Base-by-base conservation (phyloP, 2,797 vertebrate species). In the Otus scops region DNA sequence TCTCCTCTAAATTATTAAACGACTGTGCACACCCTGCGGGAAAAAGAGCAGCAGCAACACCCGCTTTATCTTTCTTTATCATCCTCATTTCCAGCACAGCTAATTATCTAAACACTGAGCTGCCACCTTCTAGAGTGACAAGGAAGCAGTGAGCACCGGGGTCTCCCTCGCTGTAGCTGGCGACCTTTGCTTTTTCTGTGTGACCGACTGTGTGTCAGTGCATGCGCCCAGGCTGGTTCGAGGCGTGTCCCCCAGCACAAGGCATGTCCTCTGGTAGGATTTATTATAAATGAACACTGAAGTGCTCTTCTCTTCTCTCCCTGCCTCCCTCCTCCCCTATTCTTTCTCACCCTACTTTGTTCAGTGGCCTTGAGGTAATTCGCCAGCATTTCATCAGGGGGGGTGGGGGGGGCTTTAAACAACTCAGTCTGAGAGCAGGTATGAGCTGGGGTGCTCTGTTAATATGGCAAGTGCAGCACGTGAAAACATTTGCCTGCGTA, bases 1-100 rank as follows among this genome's bases (percentile, higher is more conserved):
- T n/a, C 87, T 88, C 81, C 88, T 92, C 81, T 96, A 34, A 92
- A 92, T 97, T 95, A 97, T 95, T 96, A 81, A 97, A 70, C 89
- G 80, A 48, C 83, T 43, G 18, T 84, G 91, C 84, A 43, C 73
- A 19, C 80, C 95, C 95, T 93, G 92, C 17, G 5, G 93, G 94
- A 75, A 23, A 10, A 69, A 13, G 82, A 93, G 80, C 85, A 63
- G 90, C 92, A 80, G 74, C 94, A 92, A 30, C 77, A 60, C 80
- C 87, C 22, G 3, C 92, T 93, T 90, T 69, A 82, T 91, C 95
- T 82, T 65, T 59, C 88, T 85, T 93, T 89, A 67, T 93, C 92
- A 86, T 61, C 85, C 88, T 74, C 74, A 11, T 95, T 96, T 87
- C 63, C 90, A 93, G 94, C 83, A 7, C 74, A 26, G 67, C 90